Base-by-base conservation (phyloP, 2,113 vertebrate species). In the Acanthisitta chloris region DNA sequence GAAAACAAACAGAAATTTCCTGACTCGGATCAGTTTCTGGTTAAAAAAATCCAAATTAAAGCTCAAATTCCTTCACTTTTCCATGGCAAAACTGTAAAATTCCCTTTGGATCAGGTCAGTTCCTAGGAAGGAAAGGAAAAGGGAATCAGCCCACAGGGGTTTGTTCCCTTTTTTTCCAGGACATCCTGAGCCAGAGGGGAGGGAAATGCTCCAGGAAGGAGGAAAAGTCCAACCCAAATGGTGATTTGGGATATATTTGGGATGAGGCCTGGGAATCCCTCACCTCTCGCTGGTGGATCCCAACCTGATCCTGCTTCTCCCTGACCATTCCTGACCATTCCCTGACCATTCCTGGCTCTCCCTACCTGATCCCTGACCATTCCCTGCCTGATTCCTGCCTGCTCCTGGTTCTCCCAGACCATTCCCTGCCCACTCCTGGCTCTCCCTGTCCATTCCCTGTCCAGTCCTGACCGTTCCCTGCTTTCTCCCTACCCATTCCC, bases 31-130 rank as follows among this genome's bases (percentile, higher is more conserved):
- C 2, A 0, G 24, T 33, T 88, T n/a, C 67, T 24, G 6, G 8
- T 21, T 8, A 13, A 55, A 61, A 40, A 65, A 74, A 59, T 25
- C 49, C 36, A 36, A 73, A 72, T 81, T 42, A 19, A 26, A 57
- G 13, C 70, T 24, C n/a, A 10, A 46, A 36, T 36, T 31, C 42
- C 64, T n/a, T 12, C 42, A 16, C 42, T 66, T 57, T 20, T 20
- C 34, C 38, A 7, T 3, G 13, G 6, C 54, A 25, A 59, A 86
- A 83, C 18, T 29, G 1, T 0, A n/a, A 65, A 54, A 42, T 31
- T 31, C 9, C 26, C 3, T 25, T 23, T 0, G 0, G 33, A 36
- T 18, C 6, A 1, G 3, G 16, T 81, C 3, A 0, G 0, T 72
- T 77, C 28, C n/a, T 48, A 5, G 28, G 15, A 36, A 21, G n/a